Conservation (phyloP, 2,113 vertebrate species). For the Montifringilla adamsi region DNA sequence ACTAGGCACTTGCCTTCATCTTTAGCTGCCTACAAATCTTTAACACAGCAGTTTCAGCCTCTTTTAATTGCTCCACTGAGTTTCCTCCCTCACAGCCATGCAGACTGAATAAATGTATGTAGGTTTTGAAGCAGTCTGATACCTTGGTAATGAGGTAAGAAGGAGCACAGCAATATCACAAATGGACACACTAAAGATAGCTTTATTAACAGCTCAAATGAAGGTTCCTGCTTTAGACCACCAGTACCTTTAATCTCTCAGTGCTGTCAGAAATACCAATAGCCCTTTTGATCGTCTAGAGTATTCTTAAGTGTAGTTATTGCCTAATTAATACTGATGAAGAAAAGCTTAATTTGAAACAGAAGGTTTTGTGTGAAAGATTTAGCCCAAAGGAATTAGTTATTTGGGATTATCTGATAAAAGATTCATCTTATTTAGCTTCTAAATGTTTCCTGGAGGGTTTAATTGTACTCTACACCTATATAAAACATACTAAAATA, state of each 20-base stretch:
- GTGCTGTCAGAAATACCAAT: background rate
- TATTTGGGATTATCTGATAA: background rate
- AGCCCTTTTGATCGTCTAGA: background rate
- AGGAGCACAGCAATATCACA: background rate
- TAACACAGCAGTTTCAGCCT: background rate
- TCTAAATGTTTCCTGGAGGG: background rate
- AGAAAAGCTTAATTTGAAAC: background rate
- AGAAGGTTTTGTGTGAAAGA: background rate
- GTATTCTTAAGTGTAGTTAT: background rate
- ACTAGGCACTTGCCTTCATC: background rate
- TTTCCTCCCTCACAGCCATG: background rate
- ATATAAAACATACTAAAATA: background rate
- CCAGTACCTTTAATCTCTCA: background rate
- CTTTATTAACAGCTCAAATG: background rate
- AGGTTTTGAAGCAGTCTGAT: slow-evolving; percentile 42
- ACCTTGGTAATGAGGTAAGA: slow-evolving; percentile 29
- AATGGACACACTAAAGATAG: background rate
- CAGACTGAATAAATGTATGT: background rate
- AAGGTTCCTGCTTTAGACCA: background rate
- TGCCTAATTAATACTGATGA: background rate
- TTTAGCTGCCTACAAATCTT: slow-evolving; percentile 6
- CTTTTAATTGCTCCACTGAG: slow-evolving; percentile 28
- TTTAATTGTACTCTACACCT: background rate
- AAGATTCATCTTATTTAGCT: background rate
- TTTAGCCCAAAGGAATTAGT: background rate